Percentiles rank a stretch among this genome's conserved stretches.
phyloP scores from a whole-genome alignment of 2,113 vertebrate species.

The Nanorana parkeri region DNA sequence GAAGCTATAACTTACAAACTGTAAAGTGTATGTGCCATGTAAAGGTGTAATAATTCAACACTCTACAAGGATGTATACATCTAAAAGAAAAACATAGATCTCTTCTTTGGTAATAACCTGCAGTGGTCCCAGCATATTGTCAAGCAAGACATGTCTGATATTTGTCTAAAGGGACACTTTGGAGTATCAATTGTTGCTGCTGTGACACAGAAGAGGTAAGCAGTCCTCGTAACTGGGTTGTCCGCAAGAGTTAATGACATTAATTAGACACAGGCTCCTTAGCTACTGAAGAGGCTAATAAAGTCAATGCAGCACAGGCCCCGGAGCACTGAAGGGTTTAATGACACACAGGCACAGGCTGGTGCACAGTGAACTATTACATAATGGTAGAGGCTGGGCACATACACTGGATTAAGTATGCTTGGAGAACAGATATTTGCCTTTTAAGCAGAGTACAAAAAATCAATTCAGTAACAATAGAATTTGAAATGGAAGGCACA shows the following conservation, averaged over 20 bases:
- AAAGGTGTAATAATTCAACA: too few species aligned
- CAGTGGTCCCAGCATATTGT: too few species aligned
- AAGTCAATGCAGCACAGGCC: conserved; percentile 22
- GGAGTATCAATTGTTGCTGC: not conserved
- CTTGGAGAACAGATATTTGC: conserved; percentile 25
- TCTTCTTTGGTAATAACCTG: too few species aligned
- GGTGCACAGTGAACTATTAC: conserved; percentile 67
- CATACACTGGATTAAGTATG: not conserved
- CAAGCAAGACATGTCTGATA: too few species aligned
- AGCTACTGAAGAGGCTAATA: conserved; percentile 39
- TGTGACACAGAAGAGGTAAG: not conserved
- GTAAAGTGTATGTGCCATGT: too few species aligned
- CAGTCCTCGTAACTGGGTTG: not conserved
- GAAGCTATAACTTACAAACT: too few species aligned
- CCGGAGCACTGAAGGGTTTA: conserved; percentile 50
- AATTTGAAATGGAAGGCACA: not conserved
- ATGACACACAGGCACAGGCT: conserved; percentile 71
- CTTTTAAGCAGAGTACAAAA: conserved; percentile 44
- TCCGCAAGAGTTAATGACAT: conserved; percentile 24
- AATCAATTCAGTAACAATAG: conserved; percentile 42
- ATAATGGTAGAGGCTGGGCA: conserved; percentile 65
- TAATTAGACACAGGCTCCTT: conserved; percentile 14
- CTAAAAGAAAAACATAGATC: too few species aligned
- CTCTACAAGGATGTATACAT: too few species aligned
- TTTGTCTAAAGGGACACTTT: too few species aligned